Evolutionary conservation across 2,888 invertebrate genomes (phyloP).

Genomic region (Megamerina dolium): DNA sequence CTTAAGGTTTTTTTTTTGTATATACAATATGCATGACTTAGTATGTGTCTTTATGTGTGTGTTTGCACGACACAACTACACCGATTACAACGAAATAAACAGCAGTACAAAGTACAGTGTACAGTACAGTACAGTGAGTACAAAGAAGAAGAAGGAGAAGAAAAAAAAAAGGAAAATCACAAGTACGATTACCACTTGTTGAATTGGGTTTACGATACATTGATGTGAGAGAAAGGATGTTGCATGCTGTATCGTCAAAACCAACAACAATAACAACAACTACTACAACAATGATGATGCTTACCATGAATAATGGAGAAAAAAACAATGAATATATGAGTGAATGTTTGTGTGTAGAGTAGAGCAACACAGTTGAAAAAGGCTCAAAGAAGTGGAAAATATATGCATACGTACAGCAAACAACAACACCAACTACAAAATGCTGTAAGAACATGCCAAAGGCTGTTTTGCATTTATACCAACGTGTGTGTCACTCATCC

Average conservation of each 20-base stretch:
- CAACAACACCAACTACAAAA: too few relatives aligned
- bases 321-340: too few relatives aligned
- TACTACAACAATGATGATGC: too few relatives aligned
- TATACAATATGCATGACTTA: conserved; percentile 8
- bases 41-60: conserved; percentile 4
- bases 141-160: background rate
- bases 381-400: conserved; percentile 6
- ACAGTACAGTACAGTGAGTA: background rate
- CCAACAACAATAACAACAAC: too few relatives aligned
- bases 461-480: too few relatives aligned
- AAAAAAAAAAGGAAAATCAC: background rate
- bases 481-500: too few relatives aligned
- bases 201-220: conserved; percentile 20
- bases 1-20: conserved; percentile 31
- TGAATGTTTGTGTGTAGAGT: too few relatives aligned
- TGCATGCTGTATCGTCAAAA: conserved; percentile 15
- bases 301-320: too few relatives aligned
- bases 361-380: conserved; percentile 1
- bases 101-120: too few relatives aligned
- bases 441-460: background rate
- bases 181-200: conserved; percentile 37
- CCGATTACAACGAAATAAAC: too few relatives aligned
- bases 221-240: conserved; percentile 12
- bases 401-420: background rate
- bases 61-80: conserved; percentile 3